Conservation (phyloP, 2,888 invertebrate genomes). For the Drosophila setosimentum region DNA sequence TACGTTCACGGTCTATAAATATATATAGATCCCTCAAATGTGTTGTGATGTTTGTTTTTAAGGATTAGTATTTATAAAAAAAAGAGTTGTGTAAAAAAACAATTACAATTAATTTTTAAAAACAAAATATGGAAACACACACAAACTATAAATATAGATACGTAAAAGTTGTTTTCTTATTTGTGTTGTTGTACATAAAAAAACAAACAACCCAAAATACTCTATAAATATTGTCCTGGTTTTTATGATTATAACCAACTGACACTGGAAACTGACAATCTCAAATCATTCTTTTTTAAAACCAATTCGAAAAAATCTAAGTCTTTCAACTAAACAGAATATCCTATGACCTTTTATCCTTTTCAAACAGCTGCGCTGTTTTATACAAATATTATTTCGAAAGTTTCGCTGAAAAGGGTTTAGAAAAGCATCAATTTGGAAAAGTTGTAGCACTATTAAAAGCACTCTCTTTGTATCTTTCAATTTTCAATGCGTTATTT, state of each 20-base stretch:
- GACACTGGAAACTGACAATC: constrained; percentile 44
- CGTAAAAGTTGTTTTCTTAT: constrained; percentile 18
- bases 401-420: constrained; percentile 60
- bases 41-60: constrained; percentile 52
- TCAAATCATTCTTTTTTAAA: background rate
- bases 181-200: constrained; percentile 13
- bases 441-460: constrained; percentile 34
- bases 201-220: constrained; percentile 14
- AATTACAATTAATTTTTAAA: constrained; percentile 51
- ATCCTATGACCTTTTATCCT: constrained; percentile 21
- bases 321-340: constrained; percentile 16
- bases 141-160: constrained; percentile 59
- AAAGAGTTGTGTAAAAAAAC: constrained; percentile 37
- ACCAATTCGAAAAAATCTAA: background rate
- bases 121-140: constrained; percentile 63
- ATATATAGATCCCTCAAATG: constrained; percentile 41
- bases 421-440: constrained; percentile 57
- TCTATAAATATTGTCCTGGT: constrained; percentile 6
- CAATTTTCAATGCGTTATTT: constrained; percentile 45
- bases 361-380: constrained; percentile 69
- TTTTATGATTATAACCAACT: constrained; percentile 6
- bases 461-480: constrained; percentile 39
- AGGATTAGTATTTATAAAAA: constrained; percentile 34
- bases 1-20: constrained; percentile 69
- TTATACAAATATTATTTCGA: constrained; percentile 13